phyloP scores from a whole-genome alignment of 30 jellyfish, hydroid and myxozoan species.

The Chrysaora quinquecirrha region DNA sequence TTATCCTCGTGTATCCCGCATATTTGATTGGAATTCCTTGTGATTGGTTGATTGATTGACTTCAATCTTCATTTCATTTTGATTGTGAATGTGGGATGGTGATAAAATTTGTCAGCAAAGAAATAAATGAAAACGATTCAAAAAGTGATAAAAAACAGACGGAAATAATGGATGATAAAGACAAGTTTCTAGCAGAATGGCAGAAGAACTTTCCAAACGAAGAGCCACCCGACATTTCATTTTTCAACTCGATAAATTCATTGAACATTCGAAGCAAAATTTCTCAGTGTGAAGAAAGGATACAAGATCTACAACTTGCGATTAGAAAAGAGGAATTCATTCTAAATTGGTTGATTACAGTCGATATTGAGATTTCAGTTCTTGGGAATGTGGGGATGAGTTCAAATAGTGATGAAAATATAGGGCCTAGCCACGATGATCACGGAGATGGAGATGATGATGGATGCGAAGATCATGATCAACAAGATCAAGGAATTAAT shows the following conservation, averaged over 20 bases:
- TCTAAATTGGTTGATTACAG: conserved; percentile 44
- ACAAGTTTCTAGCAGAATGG: conserved; percentile 82
- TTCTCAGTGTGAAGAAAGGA: conserved; percentile 52
- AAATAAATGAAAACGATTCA: no score
- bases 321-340: conserved; percentile 76
- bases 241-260: conserved; percentile 46
- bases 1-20: no score
- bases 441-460: no score
- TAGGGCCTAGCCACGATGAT: conserved; percentile 46
- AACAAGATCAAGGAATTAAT: conserved; percentile 12
- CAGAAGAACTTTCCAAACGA: conserved; percentile 70
- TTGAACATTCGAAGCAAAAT: conserved; percentile 68
- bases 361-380: conserved; percentile 66
- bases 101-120: no score
- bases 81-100: no score
- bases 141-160: no score
- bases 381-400: conserved; percentile 64
- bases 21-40: no score
- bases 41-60: no score
- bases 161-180: conserved; percentile 64
- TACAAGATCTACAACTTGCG: conserved; percentile 37
- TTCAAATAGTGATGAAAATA: conserved; percentile 5
- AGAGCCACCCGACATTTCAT: conserved; percentile 72
- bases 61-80: no score
- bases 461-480: background rate